Evolutionary conservation across 2,113 vertebrate species (phyloP).

Genomic region (Nyctibius bracteatus): DNA sequence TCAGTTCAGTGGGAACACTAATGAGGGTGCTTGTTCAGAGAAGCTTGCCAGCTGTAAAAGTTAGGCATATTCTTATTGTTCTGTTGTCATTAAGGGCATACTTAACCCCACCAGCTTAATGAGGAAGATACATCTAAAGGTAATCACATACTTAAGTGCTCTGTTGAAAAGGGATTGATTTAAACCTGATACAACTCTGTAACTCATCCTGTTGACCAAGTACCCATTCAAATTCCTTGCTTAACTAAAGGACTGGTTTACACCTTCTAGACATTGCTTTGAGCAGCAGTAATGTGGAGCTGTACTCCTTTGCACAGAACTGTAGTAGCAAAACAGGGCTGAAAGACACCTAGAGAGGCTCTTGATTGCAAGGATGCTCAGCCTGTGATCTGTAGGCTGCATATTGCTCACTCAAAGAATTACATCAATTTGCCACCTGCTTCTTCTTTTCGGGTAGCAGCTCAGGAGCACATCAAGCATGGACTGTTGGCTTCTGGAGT

Average conservation of each 20-base stretch:
- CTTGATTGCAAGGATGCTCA: neutral
- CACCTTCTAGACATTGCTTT: neutral
- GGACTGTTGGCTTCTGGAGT: neutral
- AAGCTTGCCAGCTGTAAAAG: neutral
- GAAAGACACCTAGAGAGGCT: neutral
- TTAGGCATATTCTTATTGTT: neutral
- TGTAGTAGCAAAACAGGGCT: neutral
- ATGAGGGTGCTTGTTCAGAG: neutral
- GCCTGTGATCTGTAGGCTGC: neutral
- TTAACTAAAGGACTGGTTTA: neutral
- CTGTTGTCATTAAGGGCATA: neutral
- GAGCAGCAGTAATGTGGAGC: neutral
- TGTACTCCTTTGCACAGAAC: neutral
- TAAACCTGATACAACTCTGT: neutral
- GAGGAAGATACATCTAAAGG: constrained; percentile 24
- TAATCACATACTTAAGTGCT: constrained; percentile 18
- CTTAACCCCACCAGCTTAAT: constrained; percentile 3
- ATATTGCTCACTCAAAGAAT: neutral
- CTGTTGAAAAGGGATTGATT: constrained; percentile 36
- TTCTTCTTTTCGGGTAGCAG: neutral
- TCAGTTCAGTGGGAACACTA: neutral
- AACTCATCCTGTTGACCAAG: constrained; percentile 2
- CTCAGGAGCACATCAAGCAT: accelerated
- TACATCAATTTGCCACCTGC: neutral
- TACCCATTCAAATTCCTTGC: neutral